These are phyloP conservation scores for Chaetodon trifasciatus DNA, from an alignment of 2,797 vertebrate genomes.

Conservation along the genomic window DNA sequence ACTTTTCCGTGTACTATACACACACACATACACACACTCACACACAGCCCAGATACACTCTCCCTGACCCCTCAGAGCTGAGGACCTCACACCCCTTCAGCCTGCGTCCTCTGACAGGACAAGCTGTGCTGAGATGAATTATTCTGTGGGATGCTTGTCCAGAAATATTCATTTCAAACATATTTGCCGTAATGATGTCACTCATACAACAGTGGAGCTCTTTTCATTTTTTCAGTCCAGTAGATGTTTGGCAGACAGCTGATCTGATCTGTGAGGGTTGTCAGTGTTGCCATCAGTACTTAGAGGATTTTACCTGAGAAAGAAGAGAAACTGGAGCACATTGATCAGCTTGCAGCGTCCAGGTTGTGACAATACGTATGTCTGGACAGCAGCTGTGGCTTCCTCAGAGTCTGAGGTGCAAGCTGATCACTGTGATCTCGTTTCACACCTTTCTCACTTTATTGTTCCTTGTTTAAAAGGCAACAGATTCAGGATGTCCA, in stretches of 20 bases:
- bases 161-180: neutral
- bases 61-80: neutral
- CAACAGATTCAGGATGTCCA: neutral
- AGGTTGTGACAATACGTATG: neutral
- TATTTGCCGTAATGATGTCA: conserved; percentile 3
- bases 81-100: neutral
- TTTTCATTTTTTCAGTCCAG: neutral
- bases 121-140: neutral
- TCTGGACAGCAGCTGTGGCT: neutral
- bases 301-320: neutral
- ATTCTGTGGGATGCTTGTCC: neutral
- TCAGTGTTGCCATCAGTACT: neutral
- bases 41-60: neutral
- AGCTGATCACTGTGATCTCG: conserved; percentile 17
- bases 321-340: conserved; percentile 1
- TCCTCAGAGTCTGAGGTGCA: conserved; percentile 15
- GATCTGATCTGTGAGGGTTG: neutral
- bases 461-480: neutral
- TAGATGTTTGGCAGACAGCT: neutral
- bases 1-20: conserved; percentile 34
- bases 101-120: neutral
- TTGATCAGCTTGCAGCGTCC: neutral
- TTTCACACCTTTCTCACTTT: conserved; percentile 17
- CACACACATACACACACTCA: conserved; percentile 3
- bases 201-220: neutral